phyloP scores from a whole-genome alignment of 2,113 vertebrate species.

The Amia ocellicauda region DNA sequence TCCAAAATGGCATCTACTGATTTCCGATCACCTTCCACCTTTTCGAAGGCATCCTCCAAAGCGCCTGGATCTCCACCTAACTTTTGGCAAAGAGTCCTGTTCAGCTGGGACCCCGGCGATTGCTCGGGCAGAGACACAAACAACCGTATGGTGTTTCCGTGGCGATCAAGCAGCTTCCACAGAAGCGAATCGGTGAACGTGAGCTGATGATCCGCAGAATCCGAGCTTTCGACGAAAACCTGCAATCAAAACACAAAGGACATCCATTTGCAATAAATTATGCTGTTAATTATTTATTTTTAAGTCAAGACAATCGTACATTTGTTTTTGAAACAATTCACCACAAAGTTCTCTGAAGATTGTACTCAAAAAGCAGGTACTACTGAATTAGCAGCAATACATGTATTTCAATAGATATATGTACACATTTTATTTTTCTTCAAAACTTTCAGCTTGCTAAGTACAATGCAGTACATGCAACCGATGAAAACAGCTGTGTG shows the following conservation, averaged over 20 bases:
- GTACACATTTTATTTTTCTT: too few species aligned
- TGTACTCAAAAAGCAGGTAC: too few species aligned
- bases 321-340: too few species aligned
- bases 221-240: conserved; percentile 95
- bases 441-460: too few species aligned
- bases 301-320: too few species aligned
- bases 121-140: conserved; percentile 88
- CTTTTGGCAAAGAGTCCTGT: conserved; percentile 79
- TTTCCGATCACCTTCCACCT: conserved; percentile 75
- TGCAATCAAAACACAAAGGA: conserved; percentile 41
- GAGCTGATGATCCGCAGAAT: conserved; percentile 79
- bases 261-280: neutral
- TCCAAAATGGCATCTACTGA: conserved; percentile 93
- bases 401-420: too few species aligned
- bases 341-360: too few species aligned
- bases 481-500: too few species aligned
- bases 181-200: conserved; percentile 86
- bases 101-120: conserved; percentile 75
- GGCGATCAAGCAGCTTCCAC: conserved; percentile 94
- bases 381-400: too few species aligned
- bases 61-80: conserved; percentile 60
- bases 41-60: conserved; percentile 70
- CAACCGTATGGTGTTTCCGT: conserved; percentile 93
- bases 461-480: too few species aligned
- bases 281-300: neutral